Base-by-base conservation (phyloP, 2,113 vertebrate genomes). In the Crotalus tigris region DNA sequence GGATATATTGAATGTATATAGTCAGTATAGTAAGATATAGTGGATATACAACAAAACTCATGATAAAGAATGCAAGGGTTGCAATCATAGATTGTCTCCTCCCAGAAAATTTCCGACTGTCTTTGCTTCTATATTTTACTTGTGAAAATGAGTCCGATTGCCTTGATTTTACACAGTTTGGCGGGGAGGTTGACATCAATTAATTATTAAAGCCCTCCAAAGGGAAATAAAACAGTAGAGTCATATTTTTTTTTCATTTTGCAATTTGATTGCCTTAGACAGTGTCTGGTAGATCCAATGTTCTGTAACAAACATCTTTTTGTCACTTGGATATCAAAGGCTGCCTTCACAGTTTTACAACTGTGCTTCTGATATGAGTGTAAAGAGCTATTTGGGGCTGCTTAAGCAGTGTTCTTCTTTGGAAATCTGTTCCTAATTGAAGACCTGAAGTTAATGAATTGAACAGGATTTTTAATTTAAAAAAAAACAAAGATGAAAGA, bases 401-500 rank as follows among this genome's bases (percentile, higher is more conserved):
- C 90, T 51, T 94, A 94, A 94, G 44, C 91, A 93, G 23, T 85
- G 39, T 64, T 75, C 29, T 29, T 33, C 26, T 93, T 86, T 92
- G 94, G 95, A 96, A 96, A 93, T 89, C 55, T 26, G 44, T 5
- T 91, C 89, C 94, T 97, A 97, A 97, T 95, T 96, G 94, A 94
- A 95, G 94, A 93, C 69, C 23, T 54, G 57, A 29, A 86, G 61
- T 94, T 97, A 96, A 97, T 95, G 96, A 96, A 94, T 95, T 94
- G 94, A 97, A 91, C 93, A 94, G 94, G 92, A 61, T 85, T 61
- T 75, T 90, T 61, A 4, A 9, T 61, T 33, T 33, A 33, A 7
- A 92, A 44, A 21, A 19, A 24, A 3, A 57, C 17, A 1, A 29
- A 58, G 54, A 11, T 59, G 88, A 93, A 87, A 17, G 24, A 75